These are phyloP conservation scores for Paramormyrops kingsleyae DNA, from an alignment of 2,113 vertebrate genomes.

Conservation along the genomic window DNA sequence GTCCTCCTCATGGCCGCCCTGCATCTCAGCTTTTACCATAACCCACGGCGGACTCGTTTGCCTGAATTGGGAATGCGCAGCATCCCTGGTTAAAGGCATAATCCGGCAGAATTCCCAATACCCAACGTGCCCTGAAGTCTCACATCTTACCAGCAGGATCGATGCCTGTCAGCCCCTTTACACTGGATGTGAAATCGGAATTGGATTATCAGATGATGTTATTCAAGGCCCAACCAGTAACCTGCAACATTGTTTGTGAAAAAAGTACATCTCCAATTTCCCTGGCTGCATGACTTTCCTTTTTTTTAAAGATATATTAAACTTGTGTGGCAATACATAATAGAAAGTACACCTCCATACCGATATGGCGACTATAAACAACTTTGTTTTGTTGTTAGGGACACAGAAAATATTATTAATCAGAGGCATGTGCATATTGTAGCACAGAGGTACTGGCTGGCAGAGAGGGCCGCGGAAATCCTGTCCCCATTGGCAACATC, in stretches of 20 bases:
- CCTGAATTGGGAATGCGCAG: background rate
- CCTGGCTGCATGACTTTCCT: background rate
- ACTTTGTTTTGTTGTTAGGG: background rate
- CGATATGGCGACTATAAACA: background rate
- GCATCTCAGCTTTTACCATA: background rate
- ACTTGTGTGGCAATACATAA: background rate
- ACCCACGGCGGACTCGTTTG: background rate
- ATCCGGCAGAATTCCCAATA: background rate
- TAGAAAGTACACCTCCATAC: background rate
- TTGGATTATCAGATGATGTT: background rate
- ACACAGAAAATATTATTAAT: background rate
- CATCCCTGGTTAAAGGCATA: background rate
- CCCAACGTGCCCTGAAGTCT: background rate
- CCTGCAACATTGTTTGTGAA: constrained; percentile 27
- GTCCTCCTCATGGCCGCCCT: background rate
- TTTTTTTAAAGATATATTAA: background rate
- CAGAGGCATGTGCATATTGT: background rate
- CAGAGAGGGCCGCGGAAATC: background rate
- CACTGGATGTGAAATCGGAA: background rate
- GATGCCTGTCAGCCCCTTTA: background rate
- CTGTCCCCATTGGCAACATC: no score
- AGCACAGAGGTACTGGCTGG: background rate
- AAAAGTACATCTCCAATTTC: constrained; percentile 20
- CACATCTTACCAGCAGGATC: background rate
- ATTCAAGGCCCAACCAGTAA: background rate